Evolutionary conservation across 2,888 invertebrate species (phyloP).

Genomic region (Catocala fraxini): DNA sequence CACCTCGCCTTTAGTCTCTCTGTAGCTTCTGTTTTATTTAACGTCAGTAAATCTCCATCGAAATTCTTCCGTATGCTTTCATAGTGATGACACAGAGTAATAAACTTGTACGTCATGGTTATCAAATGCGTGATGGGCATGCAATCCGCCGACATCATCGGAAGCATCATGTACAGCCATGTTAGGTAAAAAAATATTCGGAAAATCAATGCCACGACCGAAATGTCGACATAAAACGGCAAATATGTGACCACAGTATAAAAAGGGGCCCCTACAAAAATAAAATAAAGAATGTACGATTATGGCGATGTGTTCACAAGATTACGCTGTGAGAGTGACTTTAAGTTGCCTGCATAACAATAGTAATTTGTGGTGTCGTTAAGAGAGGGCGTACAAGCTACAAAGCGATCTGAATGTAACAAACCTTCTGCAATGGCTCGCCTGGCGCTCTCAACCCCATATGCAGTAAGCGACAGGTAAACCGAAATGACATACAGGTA

Average conservation of each 20-base stretch:
- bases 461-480: slow-evolving; percentile 72
- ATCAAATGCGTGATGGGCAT: slow-evolving; percentile 78
- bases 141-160: slow-evolving; percentile 81
- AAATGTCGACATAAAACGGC: slow-evolving; percentile 70
- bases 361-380: slow-evolving; percentile 17
- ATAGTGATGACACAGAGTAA: slow-evolving; percentile 71
- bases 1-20: slow-evolving; percentile 65
- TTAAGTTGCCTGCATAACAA: slow-evolving; percentile 32
- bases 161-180: slow-evolving; percentile 81
- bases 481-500: slow-evolving; percentile 70
- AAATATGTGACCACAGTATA: slow-evolving; percentile 80
- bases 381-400: too few species aligned
- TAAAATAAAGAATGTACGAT: slow-evolving; percentile 38
- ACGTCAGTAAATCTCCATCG: slow-evolving; percentile 54
- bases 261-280: slow-evolving; percentile 71
- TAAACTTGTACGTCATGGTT: slow-evolving; percentile 71
- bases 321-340: slow-evolving; percentile 37
- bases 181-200: slow-evolving; percentile 76
- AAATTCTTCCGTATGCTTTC: slow-evolving; percentile 66
- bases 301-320: slow-evolving; percentile 34
- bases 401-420: background rate
- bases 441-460: slow-evolving; percentile 74
- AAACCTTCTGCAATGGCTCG: slow-evolving; percentile 67
- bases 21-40: slow-evolving; percentile 58
- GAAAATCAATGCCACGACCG: slow-evolving; percentile 60